These are phyloP conservation scores for Rhagonycha lutea DNA, from an alignment of 2,888 invertebrate genomes.

Conservation along the genomic window DNA sequence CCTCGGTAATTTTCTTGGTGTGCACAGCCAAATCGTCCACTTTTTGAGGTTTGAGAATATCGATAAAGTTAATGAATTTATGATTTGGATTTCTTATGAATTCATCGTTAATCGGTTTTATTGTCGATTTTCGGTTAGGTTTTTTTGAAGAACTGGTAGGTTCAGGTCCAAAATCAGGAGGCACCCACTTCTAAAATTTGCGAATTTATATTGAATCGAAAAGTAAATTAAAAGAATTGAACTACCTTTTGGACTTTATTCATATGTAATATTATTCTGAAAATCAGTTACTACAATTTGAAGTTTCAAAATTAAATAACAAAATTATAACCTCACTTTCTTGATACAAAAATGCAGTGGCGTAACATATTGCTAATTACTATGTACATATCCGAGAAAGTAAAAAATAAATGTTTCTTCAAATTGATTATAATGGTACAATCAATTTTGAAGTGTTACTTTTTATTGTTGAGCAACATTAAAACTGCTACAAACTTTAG, in stretches of 20 bases:
- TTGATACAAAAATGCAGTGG: background rate
- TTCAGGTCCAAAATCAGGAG: background rate
- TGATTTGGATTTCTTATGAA: background rate
- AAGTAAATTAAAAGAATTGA: background rate
- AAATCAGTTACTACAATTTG: background rate
- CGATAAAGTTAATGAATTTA: conserved; percentile 61
- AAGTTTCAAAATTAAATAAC: background rate
- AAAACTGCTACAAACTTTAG: no score
- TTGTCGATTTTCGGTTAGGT: background rate
- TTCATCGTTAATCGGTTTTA: background rate
- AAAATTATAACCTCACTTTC: background rate
- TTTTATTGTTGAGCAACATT: no score
- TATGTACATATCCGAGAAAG: no score
- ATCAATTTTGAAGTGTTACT: no score
- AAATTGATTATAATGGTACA: no score
- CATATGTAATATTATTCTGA: background rate
- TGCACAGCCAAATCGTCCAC: conserved; percentile 73
- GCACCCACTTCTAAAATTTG: background rate
- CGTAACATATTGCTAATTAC: background rate
- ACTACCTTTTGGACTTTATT: background rate
- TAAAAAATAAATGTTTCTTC: no score
- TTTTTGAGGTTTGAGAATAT: conserved; percentile 62
- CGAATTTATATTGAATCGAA: background rate
- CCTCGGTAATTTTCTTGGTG: conserved; percentile 73
- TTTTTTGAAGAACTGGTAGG: background rate